Evolutionary conservation across 2,797 vertebrate species (phyloP), one percentile per base, ranked within the genome.

Genomic region (Pogoniulus pusillus): DNA sequence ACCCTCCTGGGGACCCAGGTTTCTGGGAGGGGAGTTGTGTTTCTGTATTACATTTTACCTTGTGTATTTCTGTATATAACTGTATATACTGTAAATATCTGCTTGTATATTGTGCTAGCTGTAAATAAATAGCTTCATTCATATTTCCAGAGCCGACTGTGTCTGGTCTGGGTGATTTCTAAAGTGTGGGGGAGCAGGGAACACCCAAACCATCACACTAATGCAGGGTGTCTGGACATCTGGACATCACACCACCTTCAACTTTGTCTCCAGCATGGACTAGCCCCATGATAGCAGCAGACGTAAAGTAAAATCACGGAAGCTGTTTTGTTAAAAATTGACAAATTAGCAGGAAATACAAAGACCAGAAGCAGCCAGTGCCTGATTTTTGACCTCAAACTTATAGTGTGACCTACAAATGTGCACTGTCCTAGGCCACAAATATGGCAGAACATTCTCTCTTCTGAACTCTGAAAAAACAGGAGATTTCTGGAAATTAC

Each of bases 391-490:
- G 26, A 74, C 22, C 19, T 51, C 34, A 41, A 1, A 8, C 12
- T 76, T 86, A 77, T 51, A 51, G 19, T 20, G 22, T 73, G 39
- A 65, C 51, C 29, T 20, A 29, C 18, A 54, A 51, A 71, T 4
- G 10, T 0, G 0, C 35, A 24, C 8, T 65, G 32, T 18, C 49
- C 85, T 19, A 32, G 45, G 62, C 7, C 27, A 39, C 15, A 39
- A 13, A 39, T 39, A 39, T 39, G 39, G 39, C 39, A 58, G n/a
- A 26, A 51, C 1, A 0, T 62, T 79, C 7, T 86, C 13, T 58
- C 30, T 8, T 32, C 55, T 9, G 17, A 77, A 34, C 5, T 74
- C 63, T 32, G 6, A 16, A 81, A 64, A 16, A 63, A 6, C 51
- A 77, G 6, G 24, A 62, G 51, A 71, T 71, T 87, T 30, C 19